These are phyloP conservation scores for Carapus acus DNA, from an alignment of 2,797 vertebrate genomes.

Conservation along the genomic window DNA sequence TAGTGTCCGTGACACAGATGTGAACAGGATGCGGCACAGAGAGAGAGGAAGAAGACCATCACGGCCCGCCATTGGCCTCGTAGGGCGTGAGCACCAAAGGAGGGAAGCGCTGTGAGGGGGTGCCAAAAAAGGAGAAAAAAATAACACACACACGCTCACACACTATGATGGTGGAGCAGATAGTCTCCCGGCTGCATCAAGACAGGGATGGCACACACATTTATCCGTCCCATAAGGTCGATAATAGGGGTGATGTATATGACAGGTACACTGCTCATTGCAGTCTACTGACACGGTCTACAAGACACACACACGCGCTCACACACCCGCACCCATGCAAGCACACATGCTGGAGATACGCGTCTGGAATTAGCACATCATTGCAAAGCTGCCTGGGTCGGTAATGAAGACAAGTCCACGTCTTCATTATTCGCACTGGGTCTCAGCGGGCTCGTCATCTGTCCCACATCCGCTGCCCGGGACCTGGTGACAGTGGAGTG, in stretches of 20 bases:
- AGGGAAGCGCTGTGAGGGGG: slow-evolving; percentile 17
- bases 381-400: slow-evolving; percentile 11
- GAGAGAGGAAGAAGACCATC: slow-evolving; percentile 16
- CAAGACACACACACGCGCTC: no score
- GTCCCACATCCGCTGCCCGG: slow-evolving; percentile 45
- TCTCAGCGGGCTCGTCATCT: slow-evolving; percentile 47
- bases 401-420: slow-evolving; percentile 9
- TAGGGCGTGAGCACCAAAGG: slow-evolving; percentile 22
- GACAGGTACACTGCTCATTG: neutral
- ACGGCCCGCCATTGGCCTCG: slow-evolving; percentile 11
- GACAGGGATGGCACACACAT: slow-evolving; percentile 17
- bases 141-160: slow-evolving; percentile 22
- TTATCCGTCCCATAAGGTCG: slow-evolving; percentile 13
- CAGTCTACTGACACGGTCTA: neutral
- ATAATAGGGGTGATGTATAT: neutral
- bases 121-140: no score
- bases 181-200: neutral
- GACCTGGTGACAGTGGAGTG: slow-evolving; percentile 41
- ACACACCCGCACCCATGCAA: neutral
- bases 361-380: slow-evolving; percentile 7
- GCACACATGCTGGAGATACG: neutral
- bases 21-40: slow-evolving; percentile 55
- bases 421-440: slow-evolving; percentile 51
- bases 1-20: slow-evolving; percentile 39
- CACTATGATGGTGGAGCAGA: slow-evolving; percentile 10